Conservation (phyloP, 1,140 invertebrate species). For the Drosophila varians region DNA sequence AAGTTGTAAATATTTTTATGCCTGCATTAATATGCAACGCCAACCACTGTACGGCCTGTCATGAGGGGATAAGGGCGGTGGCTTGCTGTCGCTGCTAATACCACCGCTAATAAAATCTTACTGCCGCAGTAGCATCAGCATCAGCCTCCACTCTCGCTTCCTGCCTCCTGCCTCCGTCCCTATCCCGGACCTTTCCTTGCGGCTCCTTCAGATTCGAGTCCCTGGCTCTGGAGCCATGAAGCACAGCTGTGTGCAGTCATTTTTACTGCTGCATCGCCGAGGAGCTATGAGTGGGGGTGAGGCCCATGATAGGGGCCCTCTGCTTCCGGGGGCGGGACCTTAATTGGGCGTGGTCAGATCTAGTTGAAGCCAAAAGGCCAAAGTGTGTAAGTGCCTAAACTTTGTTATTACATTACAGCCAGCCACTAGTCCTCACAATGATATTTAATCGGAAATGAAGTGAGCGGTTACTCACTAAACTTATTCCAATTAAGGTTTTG, state of each 20-base stretch:
- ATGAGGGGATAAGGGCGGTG: constrained; percentile 8
- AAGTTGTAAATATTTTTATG: constrained; percentile 82
- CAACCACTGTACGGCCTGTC: constrained; percentile 58
- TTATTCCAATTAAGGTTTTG: constrained; percentile 7
- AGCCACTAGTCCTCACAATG: constrained; percentile 23
- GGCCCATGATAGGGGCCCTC: not conserved
- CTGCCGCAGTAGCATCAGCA: constrained; percentile 60
- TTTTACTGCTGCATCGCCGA: constrained; percentile 73
- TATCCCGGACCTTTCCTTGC: not conserved
- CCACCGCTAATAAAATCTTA: constrained; percentile 82
- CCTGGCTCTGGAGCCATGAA: constrained; percentile 60
- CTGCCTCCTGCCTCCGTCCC: not conserved
- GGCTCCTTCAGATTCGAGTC: constrained; percentile 3
- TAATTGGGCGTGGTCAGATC: constrained; percentile 20
- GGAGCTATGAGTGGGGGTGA: constrained; percentile 1
- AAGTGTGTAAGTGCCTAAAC: constrained; percentile 24
- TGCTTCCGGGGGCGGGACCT: not conserved
- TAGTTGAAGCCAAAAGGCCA: constrained; percentile 20
- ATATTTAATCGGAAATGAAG: constrained; percentile 23
- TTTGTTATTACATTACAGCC: constrained; percentile 21
- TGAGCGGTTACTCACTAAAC: constrained; percentile 20
- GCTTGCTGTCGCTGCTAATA: constrained; percentile 70
- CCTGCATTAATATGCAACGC: constrained; percentile 80
- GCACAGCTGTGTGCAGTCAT: constrained; percentile 80
- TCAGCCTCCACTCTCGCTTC: not conserved